Base-by-base conservation (phyloP, 2,888 invertebrate species). In the Drosophila mimica region DNA sequence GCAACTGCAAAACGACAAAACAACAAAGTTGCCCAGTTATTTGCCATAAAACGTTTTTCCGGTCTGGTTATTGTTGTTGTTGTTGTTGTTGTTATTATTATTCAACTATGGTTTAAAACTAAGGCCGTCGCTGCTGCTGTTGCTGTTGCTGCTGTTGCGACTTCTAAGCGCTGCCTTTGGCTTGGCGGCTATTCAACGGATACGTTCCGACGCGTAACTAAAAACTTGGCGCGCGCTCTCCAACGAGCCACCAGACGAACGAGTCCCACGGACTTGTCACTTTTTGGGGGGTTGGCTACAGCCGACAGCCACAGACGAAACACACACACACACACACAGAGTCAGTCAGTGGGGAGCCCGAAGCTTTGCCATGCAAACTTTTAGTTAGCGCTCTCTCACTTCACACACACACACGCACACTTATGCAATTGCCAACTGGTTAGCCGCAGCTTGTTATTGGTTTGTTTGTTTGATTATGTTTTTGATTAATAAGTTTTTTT, bases 201-300 rank as follows among this genome's bases (percentile, higher is more conserved):
- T 88, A 76, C 88, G 82, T 89, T 88, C 85, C 85, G 85, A 89
- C 90, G 90, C 85, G 90, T 85, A 82, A 85, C 85, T 85, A 88
- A 85, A 85, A 85, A 85, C 85, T 85, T 89, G 85, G 88, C 85
- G 90, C 85, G 88, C 85, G 90, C 89, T 89, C 90, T 88, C 84
- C 80, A 78, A 88, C 90, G 82, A 83, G 89, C 79, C 89, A 81
- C 81, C 81, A 83, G 87, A 86, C 83, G 79, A 79, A 67, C 80
- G 74, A 82, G 63, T 71, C 78, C 60, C 74, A 79, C 57, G 79
- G 79, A 79, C 82, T 75, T 78, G 74, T 75, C 72, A 84, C 56
- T 34, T 73, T 63, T 70, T 84, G 62, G 81, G 81, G 81, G 81
- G 79, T 81, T 77, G 81, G 73, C 78, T 58, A 56, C 79, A 59